Conservation (phyloP, 2,888 invertebrate species). For the Dryococelus australis region DNA sequence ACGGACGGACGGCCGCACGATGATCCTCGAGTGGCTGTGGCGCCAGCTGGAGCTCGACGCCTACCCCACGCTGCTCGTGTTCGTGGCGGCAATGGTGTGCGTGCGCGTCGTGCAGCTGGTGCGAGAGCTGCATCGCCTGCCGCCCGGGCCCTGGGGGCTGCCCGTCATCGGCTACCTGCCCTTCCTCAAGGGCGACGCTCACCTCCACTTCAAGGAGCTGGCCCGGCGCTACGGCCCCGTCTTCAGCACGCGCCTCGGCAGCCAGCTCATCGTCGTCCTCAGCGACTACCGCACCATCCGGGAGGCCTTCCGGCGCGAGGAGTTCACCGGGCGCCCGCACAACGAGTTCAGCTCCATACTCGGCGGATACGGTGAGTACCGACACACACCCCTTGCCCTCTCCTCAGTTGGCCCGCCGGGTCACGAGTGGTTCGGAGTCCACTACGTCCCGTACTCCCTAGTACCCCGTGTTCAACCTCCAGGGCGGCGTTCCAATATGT, state of each 20-base stretch:
- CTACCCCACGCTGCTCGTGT: slow-evolving; percentile 43
- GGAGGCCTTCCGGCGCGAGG: slow-evolving; percentile 84
- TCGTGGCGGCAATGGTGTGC: slow-evolving; percentile 42
- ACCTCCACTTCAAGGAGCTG: slow-evolving; percentile 79
- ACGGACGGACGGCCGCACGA: not conserved
- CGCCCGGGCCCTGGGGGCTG: slow-evolving; percentile 82
- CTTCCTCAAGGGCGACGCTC: slow-evolving; percentile 78
- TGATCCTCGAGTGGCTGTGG: slow-evolving; percentile 35
- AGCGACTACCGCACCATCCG: slow-evolving; percentile 87
- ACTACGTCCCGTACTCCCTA: too few relatives aligned
- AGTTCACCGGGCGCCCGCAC: slow-evolving; percentile 87
- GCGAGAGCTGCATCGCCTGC: slow-evolving; percentile 55
- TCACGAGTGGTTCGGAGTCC: too few relatives aligned
- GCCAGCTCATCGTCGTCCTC: slow-evolving; percentile 83
- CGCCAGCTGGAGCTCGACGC: slow-evolving; percentile 35
- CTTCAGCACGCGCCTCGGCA: slow-evolving; percentile 82
- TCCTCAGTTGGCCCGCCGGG: too few relatives aligned
- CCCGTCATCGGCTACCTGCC: slow-evolving; percentile 83
- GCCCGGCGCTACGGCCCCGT: slow-evolving; percentile 81
- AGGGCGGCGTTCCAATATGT: too few relatives aligned
- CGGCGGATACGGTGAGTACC: slow-evolving; percentile 85
- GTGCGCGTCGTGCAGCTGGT: slow-evolving; percentile 42
- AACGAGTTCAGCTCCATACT: slow-evolving; percentile 86
- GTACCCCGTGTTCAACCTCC: too few relatives aligned
- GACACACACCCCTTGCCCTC: not conserved